Evolutionary conservation across 2,113 vertebrate species (phyloP), one percentile per base, ranked within the genome.

Genomic region (Cyanistes caeruleus): DNA sequence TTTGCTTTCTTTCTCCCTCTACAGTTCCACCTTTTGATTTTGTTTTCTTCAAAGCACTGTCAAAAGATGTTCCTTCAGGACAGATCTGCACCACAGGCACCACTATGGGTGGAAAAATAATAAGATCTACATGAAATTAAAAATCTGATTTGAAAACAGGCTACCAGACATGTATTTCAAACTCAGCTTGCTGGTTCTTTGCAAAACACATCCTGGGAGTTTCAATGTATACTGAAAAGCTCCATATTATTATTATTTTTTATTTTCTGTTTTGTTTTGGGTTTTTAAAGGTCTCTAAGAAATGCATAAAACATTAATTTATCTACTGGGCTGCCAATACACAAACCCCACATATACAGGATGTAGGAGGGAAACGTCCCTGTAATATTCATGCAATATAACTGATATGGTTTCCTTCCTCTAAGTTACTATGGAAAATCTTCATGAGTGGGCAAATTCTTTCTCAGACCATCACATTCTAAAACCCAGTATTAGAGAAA

Each of bases 401-500:
- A 62, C 13, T 68, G 48, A 35, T 92, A 95, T 94, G 92, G 88
- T 93, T 96, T 97, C 92, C 80, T 95, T 96, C 93, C 96, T 96
- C 88, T 93, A 96, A 96, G 78, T 78, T 37, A 11, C 84, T 96
- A 65, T 27, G 81, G 90, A 94, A 97, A 84, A 97, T 94, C 96
- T 91, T 93, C 33, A 19, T 56, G 90, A 95, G 37, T 20, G 74
- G 97, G 89, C 72, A 97, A 97, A 95, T 95, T 95, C 87, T 97
- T 96, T 81, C 86, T 96, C 76, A 94, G 95, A 93, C 80, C 84
- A 67, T 69, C 65, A 63, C 24, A 48, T 97, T 97, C 96, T 96
- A 92, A 97, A 97, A 97, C 77, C 33, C 70, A 96, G 21, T 69
- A 92, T 96, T 95, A 95, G 87, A 97, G 93, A 97, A 94, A 97